These are phyloP conservation scores for Drosophila neoperkinsi DNA, from an alignment of 2,888 invertebrate genomes.

Conservation along the genomic window DNA sequence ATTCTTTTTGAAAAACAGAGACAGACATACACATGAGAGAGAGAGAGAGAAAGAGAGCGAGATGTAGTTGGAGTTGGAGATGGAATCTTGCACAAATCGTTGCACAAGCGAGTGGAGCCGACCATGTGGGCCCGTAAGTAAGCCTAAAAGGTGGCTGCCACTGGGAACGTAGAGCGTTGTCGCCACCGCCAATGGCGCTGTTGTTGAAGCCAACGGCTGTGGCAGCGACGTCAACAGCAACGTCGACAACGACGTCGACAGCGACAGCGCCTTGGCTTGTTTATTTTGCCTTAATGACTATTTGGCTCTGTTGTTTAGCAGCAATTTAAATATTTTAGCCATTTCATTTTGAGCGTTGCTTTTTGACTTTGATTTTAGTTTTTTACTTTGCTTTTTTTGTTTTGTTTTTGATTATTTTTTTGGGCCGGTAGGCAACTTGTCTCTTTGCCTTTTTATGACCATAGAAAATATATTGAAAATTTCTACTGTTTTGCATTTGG, in stretches of 20 bases:
- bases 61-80: neutral
- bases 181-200: conserved; percentile 58
- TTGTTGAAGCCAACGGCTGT: conserved; percentile 5
- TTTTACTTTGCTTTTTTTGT: conserved; percentile 3
- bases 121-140: conserved; percentile 58
- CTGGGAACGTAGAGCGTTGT: conserved; percentile 57
- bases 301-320: conserved; percentile 66
- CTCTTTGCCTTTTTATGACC: conserved; percentile 35
- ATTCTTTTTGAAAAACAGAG: conserved; percentile 54
- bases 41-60: neutral
- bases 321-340: conserved; percentile 79
- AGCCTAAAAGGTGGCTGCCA: conserved; percentile 42
- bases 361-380: conserved; percentile 10
- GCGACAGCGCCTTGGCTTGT: conserved; percentile 53
- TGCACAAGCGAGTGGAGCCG: conserved; percentile 35
- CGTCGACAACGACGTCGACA: neutral
- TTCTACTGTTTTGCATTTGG: conserved; percentile 63
- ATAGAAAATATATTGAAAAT: conserved; percentile 57
- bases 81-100: conserved; percentile 34
- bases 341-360: conserved; percentile 62
- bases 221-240: neutral
- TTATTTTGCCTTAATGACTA: conserved; percentile 72
- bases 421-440: conserved; percentile 43
- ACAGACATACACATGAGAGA: neutral
- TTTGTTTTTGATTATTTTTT: conserved; percentile 2